Base-by-base conservation (phyloP, 1,140 invertebrate species). In the Pogonus chalceus region DNA sequence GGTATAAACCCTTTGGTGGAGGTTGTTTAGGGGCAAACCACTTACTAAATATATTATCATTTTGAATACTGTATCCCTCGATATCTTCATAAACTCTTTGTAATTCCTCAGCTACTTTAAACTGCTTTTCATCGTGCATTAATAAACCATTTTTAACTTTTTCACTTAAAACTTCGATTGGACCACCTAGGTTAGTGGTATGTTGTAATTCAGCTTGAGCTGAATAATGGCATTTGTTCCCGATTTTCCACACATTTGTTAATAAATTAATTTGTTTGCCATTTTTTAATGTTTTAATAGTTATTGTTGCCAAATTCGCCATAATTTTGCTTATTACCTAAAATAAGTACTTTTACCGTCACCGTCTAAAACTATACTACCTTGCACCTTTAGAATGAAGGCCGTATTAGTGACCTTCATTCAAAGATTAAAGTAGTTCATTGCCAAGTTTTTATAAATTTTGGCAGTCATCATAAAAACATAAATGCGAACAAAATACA, bases 1-100 rank as follows among this genome's bases (percentile, higher is more conserved):
- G 79, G 63, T 92, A 92, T 7, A 92, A 68, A 4, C 89, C 90
- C 69, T 83, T 81, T 0, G 87, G 87, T 14, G 77, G 69, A 56
- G 49, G 65, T 69, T 71, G 72, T 66, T 69, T 68, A 60, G 56
- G 62, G 66, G 53, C 61, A 70, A 70, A 77, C 70, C 62, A 70
- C 65, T 52, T 67, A 68, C 59, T 75, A 67, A 59, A 77, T 57
- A 68, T 52, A 48, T 50, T 72, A 57, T 58, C 53, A 59, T 70
- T 76, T 20, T 68, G 65, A 20, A 81, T 81, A 55, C 68, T 62
- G 61, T 89, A 92, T 21, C 66, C 61, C 55, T 76, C 65, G 1
- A 90, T 71, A 51, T 83, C 74, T 22, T 81, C 63, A 66, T 85
- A 85, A 7, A 93, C 76, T 24, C 72, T 68, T 61, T 93, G 81